phyloP scores from a whole-genome alignment of 2,888 invertebrate species.

The Buathra laborator region DNA sequence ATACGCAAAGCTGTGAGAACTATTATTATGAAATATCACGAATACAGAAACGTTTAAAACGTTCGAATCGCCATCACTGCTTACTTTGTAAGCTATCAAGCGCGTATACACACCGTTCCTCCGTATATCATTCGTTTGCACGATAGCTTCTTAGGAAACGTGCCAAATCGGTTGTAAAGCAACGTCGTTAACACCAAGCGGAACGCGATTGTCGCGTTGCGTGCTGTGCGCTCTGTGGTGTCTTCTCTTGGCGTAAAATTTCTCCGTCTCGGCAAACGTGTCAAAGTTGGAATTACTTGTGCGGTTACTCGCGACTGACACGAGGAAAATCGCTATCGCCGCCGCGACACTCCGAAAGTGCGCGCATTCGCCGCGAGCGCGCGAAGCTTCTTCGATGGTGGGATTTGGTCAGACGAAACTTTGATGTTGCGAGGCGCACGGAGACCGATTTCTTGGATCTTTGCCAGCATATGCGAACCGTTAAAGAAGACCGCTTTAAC shows the following conservation, averaged over 20 bases:
- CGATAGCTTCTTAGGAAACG: slow-evolving; percentile 34
- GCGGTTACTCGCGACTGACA: neutral
- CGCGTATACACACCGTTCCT: neutral
- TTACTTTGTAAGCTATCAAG: slow-evolving; percentile 51
- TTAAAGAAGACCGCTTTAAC: neutral
- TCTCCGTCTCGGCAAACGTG: slow-evolving; percentile 28
- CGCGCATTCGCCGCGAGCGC: neutral
- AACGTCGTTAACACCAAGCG: slow-evolving; percentile 41
- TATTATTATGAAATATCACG: neutral
- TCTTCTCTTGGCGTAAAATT: slow-evolving; percentile 4
- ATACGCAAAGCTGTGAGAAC: neutral
- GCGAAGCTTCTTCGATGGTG: neutral
- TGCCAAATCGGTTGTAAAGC: slow-evolving; percentile 50
- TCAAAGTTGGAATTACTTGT: slow-evolving; percentile 16
- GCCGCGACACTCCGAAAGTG: neutral
- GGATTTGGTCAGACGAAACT: slow-evolving; percentile 26
- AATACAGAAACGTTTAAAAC: neutral
- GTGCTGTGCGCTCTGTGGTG: neutral
- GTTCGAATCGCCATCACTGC: neutral
- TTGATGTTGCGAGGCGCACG: slow-evolving; percentile 33
- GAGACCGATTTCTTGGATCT: slow-evolving; percentile 40
- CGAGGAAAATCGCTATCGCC: neutral
- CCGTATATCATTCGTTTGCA: neutral
- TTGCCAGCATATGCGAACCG: slow-evolving; percentile 49
- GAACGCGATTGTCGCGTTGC: slow-evolving; percentile 25